A percentile compares a stretch with the other conserved stretches of the same genome.
Conservation (phyloP, 2,797 vertebrate genomes). For the Clamator glandarius region DNA sequence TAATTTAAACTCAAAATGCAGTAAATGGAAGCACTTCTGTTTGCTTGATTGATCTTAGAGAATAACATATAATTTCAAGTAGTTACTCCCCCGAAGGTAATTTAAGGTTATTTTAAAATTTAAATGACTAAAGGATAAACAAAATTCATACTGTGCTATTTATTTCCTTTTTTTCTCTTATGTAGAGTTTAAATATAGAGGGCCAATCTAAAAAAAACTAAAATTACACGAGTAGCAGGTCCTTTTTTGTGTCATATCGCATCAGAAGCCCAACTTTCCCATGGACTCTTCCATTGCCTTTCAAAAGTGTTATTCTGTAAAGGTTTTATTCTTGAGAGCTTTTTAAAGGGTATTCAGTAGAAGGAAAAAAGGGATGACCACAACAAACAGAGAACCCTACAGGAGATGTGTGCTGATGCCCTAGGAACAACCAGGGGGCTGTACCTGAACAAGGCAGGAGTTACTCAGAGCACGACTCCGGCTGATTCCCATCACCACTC, state of each 20-base stretch:
- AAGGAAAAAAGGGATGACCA: rapidly evolving
- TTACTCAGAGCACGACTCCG: background rate
- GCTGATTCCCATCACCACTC: rapidly evolving
- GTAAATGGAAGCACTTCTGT: background rate
- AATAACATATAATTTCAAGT: background rate
- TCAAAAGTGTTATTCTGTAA: background rate
- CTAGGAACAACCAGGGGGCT: background rate
- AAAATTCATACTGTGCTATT: background rate
- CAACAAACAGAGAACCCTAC: background rate
- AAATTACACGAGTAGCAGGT: background rate
- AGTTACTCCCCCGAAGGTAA: background rate
- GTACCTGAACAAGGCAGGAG: background rate
- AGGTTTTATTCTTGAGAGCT: background rate
- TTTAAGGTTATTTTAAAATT: background rate
- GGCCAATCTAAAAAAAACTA: background rate
- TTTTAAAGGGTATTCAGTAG: background rate
- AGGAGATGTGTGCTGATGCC: background rate
- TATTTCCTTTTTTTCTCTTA: background rate
- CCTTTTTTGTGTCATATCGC: background rate
- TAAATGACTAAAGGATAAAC: background rate
- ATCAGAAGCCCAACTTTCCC: background rate
- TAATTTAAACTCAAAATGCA: background rate
- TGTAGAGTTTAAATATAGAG: background rate
- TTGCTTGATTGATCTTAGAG: background rate
- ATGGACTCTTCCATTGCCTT: rapidly evolving